phyloP scores from a whole-genome alignment of 2,888 invertebrate genomes.

The Antheraea yamamai region DNA sequence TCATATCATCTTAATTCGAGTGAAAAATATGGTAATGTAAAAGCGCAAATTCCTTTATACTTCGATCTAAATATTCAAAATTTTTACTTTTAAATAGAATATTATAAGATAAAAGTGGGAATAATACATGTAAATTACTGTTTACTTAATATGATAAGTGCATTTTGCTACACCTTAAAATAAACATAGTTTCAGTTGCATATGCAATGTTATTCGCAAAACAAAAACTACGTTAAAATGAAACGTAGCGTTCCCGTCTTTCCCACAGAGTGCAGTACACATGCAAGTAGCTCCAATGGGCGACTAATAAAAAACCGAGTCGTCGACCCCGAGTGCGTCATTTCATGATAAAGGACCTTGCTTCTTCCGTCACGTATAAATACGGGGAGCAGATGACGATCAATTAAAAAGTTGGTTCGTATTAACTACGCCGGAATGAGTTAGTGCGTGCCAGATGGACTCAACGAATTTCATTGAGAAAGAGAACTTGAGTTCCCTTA shows the following conservation, averaged over 20 bases:
- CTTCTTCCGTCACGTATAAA: constrained; percentile 59
- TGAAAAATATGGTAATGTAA: constrained; percentile 60
- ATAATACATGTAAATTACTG: constrained; percentile 40
- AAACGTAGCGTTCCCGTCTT: constrained; percentile 45
- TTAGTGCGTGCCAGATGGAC: constrained; percentile 71
- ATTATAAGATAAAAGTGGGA: constrained; percentile 34
- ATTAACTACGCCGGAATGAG: constrained; percentile 76
- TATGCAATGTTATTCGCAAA: constrained; percentile 50
- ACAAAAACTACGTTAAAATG: constrained; percentile 43
- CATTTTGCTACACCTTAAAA: constrained; percentile 33
- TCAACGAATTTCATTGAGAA: constrained; percentile 60
- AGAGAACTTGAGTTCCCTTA: background rate
- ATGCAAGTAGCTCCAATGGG: constrained; percentile 42
- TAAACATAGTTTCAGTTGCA: constrained; percentile 39
- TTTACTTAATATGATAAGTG: constrained; percentile 29
- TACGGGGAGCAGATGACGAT: constrained; percentile 73
- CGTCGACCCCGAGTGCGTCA: constrained; percentile 78
- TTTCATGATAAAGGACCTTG: constrained; percentile 61
- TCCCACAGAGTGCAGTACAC: constrained; percentile 68
- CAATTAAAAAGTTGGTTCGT: constrained; percentile 78
- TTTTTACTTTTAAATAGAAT: constrained; percentile 44
- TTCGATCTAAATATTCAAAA: constrained; percentile 48
- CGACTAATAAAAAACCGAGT: constrained; percentile 70
- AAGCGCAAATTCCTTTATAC: constrained; percentile 53
- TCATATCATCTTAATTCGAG: constrained; percentile 59